phyloP scores from a whole-genome alignment of 2,888 invertebrate genomes.

The Torymus aiolomorphi region DNA sequence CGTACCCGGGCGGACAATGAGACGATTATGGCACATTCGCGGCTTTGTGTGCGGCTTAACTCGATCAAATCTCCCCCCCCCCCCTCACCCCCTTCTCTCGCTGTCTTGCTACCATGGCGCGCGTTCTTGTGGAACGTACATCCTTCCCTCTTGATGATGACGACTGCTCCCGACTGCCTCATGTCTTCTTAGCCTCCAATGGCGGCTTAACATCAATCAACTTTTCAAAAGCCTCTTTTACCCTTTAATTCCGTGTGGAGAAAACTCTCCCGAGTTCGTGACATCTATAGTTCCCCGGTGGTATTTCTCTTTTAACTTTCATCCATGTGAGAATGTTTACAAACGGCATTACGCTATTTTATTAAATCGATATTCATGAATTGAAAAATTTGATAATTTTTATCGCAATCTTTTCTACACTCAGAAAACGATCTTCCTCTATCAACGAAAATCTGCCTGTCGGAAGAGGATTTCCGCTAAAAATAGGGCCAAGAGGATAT shows the following conservation, averaged over 20 bases:
- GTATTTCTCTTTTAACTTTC: too few relatives aligned
- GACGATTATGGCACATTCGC: slow-evolving; percentile 61
- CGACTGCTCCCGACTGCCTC: background rate
- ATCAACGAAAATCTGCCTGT: too few relatives aligned
- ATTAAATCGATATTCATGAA: too few relatives aligned
- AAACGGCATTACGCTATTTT: too few relatives aligned
- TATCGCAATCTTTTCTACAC: too few relatives aligned
- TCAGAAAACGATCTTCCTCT: too few relatives aligned
- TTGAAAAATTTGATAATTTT: too few relatives aligned
- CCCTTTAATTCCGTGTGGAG: slow-evolving; percentile 27
- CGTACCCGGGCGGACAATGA: slow-evolving; percentile 16
- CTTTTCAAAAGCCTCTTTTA: slow-evolving; percentile 36
- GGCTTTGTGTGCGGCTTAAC: slow-evolving; percentile 64
- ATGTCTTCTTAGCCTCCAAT: background rate
- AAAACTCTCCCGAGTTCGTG: slow-evolving; percentile 18
- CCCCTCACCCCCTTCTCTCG: background rate
- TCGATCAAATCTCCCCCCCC: slow-evolving; percentile 60
- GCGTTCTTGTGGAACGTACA: background rate
- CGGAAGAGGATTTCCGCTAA: too few relatives aligned
- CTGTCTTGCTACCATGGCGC: too few relatives aligned
- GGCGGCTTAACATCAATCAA: slow-evolving; percentile 36
- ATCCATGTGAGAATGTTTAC: too few relatives aligned
- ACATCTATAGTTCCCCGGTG: too few relatives aligned
- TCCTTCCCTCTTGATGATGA: slow-evolving; percentile 12
- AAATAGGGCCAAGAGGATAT: too few relatives aligned